Base-by-base conservation (phyloP, 1,140 invertebrate species). In the Riptortus pedestris region DNA sequence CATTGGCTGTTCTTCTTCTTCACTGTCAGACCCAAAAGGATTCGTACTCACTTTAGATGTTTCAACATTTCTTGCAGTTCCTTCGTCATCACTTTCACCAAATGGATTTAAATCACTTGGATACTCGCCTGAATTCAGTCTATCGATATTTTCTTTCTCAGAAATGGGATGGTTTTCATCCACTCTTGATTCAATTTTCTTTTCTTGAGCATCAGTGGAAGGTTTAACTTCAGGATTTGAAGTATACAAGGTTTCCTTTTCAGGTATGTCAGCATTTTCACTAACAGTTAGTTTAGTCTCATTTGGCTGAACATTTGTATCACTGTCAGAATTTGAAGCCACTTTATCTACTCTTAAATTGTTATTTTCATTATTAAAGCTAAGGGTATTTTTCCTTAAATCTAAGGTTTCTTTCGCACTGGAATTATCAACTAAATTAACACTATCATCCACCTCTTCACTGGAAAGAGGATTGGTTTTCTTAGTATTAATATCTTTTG, bases 71-170 rank as follows among this genome's bases (percentile, higher is more conserved):
- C 22, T n/a, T 47, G 18, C 55, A 51, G 57, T 55, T 61, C 71
- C 74, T 45, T 76, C 76, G n/a, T 81, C 80, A 9, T 84, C 83
- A 60, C 84, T 83, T 45, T 80, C 76, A 14, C 73, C 82, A 74
- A 90, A 91, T 2, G 90, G 90, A 80, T 92, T 92, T 58, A 91
- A 75, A 67, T 85, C 80, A 52, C 83, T 79, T 0, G 89, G 89
- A 77, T 92, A 91, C 28, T 80, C 72, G 31, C 31, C 14, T 38
- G 5, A 5, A 7, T 38, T 38, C 14, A 5, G 31, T 5, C 31
- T 14, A 38, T 38, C 14, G 31, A 38, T 38, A 38, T 14, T 38
- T 38, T 14, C 14, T 38, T 5, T 38, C 14, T 38, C 31, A 38
- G 31, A 38, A 38, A 14, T 5, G 31, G 12, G 60, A 64, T 52